phyloP scores from a whole-genome alignment of 2,113 vertebrate species.

The Siniperca knerii region DNA sequence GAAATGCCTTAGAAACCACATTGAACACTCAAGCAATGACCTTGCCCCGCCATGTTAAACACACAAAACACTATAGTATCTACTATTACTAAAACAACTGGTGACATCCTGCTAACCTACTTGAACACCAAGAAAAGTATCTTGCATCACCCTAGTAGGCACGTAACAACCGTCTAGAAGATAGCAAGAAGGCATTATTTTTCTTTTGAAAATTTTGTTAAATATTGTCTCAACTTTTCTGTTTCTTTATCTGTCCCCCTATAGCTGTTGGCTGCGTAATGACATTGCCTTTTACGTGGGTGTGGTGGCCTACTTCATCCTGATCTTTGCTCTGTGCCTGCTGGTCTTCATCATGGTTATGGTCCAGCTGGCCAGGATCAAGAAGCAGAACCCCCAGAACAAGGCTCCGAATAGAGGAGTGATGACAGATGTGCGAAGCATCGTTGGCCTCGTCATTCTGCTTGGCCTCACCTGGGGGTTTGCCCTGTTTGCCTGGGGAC shows the following conservation, averaged over 20 bases:
- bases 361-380: constrained; percentile 94
- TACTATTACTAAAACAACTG: no score
- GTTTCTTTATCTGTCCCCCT: constrained; percentile 14
- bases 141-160: not conserved
- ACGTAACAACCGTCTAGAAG: not conserved
- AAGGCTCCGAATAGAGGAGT: constrained; percentile 87
- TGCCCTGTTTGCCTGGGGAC: constrained; percentile 94
- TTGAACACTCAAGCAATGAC: no score
- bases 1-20: not conserved
- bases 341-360: constrained; percentile 95
- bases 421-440: constrained; percentile 89
- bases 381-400: constrained; percentile 94
- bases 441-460: constrained; percentile 90
- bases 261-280: constrained; percentile 95
- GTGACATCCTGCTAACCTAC: not conserved
- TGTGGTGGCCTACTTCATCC: constrained; percentile 93
- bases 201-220: not conserved
- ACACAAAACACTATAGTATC: no score
- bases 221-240: not conserved
- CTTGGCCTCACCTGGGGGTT: constrained; percentile 98
- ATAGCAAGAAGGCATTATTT: not conserved
- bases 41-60: no score
- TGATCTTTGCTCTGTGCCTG: constrained; percentile 91
- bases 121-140: not conserved
- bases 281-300: constrained; percentile 90